Conservation (phyloP, 2,888 invertebrate species). For the Epistrophella euchroma region DNA sequence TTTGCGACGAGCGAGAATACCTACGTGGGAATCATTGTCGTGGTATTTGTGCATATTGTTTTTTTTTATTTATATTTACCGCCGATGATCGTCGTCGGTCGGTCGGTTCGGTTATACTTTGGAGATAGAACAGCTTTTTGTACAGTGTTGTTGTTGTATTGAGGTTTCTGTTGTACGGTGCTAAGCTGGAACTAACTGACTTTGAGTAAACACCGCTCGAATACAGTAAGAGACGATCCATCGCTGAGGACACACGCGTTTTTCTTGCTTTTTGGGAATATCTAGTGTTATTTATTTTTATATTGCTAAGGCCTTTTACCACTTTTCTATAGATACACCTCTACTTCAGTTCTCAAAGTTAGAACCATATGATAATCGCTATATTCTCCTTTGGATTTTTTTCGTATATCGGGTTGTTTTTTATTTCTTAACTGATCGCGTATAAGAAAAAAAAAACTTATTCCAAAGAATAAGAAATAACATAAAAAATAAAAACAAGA, state of each 20-base stretch:
- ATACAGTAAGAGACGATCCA: conserved; percentile 84
- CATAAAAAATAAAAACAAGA: conserved; percentile 46
- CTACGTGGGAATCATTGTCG: conserved; percentile 57
- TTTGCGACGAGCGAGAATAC: conserved; percentile 77
- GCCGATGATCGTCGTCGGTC: conserved; percentile 46
- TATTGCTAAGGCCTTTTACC: conserved; percentile 47
- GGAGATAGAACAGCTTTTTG: conserved; percentile 73
- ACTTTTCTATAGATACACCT: neutral
- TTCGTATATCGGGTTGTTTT: conserved; percentile 52
- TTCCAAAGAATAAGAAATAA: conserved; percentile 44
- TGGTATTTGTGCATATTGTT: conserved; percentile 63
- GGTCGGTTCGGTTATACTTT: conserved; percentile 63
- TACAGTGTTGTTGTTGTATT: conserved; percentile 55
- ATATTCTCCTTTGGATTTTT: conserved; percentile 66
- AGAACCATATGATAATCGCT: conserved; percentile 69
- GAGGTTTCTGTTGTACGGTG: conserved; percentile 61
- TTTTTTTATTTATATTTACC: conserved; percentile 42
- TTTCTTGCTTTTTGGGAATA: conserved; percentile 78
- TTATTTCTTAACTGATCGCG: conserved; percentile 61
- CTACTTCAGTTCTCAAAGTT: conserved; percentile 51
- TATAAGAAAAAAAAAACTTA: conserved; percentile 42
- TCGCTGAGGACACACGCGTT: conserved; percentile 84
- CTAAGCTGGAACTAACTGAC: conserved; percentile 81
- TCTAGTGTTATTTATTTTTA: conserved; percentile 60
- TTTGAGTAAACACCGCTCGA: conserved; percentile 81